Percentiles rank a stretch among this genome's conserved stretches.
Evolutionary conservation across 2,797 vertebrate genomes (phyloP).

Genomic region (Craterocephalus amniculus): DNA sequence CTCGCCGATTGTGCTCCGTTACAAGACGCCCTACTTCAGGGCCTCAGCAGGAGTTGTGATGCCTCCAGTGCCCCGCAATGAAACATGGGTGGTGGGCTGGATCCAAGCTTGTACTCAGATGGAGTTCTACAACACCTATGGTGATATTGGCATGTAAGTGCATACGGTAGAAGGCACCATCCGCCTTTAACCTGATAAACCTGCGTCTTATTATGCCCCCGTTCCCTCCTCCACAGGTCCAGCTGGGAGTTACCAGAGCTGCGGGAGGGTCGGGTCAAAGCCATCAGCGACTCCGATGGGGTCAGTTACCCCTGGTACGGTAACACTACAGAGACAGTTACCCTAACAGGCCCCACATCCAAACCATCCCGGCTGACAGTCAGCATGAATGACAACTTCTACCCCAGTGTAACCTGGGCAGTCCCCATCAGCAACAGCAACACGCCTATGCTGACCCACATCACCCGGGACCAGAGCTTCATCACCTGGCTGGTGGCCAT

Average conservation of each 20-base stretch:
- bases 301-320: constrained; percentile 99
- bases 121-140: constrained; percentile 99
- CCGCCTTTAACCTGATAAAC: constrained; percentile 1
- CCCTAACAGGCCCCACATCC: constrained; percentile 93
- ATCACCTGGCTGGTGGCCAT: constrained; percentile 99
- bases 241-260: constrained; percentile 98
- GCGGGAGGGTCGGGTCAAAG: constrained; percentile 95
- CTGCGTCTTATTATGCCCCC: constrained; percentile 3
- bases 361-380: constrained; percentile 96
- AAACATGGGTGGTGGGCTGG: constrained; percentile 99
- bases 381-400: constrained; percentile 99
- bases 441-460: constrained; percentile 94
- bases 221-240: constrained; percentile 83
- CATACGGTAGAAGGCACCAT: background rate
- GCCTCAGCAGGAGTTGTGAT: constrained; percentile 96
- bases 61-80: constrained; percentile 95
- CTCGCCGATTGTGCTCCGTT: constrained; percentile 97
- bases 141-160: constrained; percentile 94
- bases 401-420: constrained; percentile 98
- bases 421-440: constrained; percentile 98
- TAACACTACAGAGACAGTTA: constrained; percentile 98
- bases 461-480: constrained; percentile 99
- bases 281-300: constrained; percentile 98
- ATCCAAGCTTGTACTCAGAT: constrained; percentile 99
- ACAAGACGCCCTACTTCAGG: constrained; percentile 98